These are phyloP conservation scores for Cosmia trapezina DNA, from an alignment of 2,888 invertebrate species.

Conservation along the genomic window DNA sequence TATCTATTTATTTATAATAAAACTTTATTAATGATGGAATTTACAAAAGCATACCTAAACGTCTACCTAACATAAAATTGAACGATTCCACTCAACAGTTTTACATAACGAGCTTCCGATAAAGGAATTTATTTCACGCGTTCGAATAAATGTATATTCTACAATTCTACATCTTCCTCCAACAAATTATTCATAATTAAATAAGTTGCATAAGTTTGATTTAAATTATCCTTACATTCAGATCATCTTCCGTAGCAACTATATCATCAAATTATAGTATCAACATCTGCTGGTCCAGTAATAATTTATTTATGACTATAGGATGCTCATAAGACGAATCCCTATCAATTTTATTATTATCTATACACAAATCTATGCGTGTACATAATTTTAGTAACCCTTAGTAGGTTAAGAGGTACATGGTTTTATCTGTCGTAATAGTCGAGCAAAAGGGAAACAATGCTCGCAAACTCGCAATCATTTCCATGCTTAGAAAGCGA, in stretches of 20 bases:
- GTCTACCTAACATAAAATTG: constrained; percentile 28
- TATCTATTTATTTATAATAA: constrained; percentile 16
- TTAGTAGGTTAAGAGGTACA: neutral
- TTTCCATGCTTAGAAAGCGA: constrained; percentile 28
- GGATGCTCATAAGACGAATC: no score
- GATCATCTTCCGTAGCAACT: neutral
- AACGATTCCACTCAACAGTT: constrained; percentile 22
- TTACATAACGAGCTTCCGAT: constrained; percentile 25
- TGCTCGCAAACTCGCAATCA: constrained; percentile 10
- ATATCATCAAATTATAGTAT: neutral
- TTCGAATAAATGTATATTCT: constrained; percentile 9
- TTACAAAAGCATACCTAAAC: neutral
- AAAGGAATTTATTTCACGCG: constrained; percentile 1
- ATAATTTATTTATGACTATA: no score
- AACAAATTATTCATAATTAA: neutral
- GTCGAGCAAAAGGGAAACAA: constrained; percentile 14
- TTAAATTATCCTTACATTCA: neutral
- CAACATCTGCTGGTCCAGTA: no score
- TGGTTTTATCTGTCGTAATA: neutral
- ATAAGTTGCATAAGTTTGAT: neutral
- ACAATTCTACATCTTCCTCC: no score
- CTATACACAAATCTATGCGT: neutral
- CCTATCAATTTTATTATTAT: no score
- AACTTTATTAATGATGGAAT: constrained; percentile 14
- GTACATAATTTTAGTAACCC: neutral